These are phyloP conservation scores for Enchytraeus crypticus DNA, from an alignment of 2,888 invertebrate genomes.

Conservation along the genomic window DNA sequence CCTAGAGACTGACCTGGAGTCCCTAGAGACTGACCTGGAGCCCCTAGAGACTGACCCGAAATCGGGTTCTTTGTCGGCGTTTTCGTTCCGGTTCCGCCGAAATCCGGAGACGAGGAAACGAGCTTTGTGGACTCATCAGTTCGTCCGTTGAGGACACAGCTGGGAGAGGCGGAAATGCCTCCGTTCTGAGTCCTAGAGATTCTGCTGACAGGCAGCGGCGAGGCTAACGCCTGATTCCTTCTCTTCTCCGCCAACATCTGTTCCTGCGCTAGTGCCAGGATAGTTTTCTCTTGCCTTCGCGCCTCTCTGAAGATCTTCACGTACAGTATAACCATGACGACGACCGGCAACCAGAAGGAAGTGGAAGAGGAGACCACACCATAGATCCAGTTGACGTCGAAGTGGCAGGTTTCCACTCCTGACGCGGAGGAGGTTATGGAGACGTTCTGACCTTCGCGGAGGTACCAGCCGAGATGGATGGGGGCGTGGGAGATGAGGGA, in stretches of 20 bases:
- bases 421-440: background rate
- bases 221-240: too few species aligned
- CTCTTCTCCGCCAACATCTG: too few species aligned
- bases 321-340: slow-evolving; percentile 47
- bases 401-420: too few species aligned
- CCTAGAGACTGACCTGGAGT: too few species aligned
- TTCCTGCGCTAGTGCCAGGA: slow-evolving; percentile 20
- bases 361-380: slow-evolving; percentile 45
- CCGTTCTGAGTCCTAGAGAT: too few species aligned
- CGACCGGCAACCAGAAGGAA: slow-evolving; percentile 48
- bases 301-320: slow-evolving; percentile 44
- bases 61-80: background rate
- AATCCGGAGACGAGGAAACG: too few species aligned
- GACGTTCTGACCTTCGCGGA: slow-evolving; percentile 58
- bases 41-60: background rate
- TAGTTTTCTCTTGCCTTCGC: slow-evolving; percentile 40
- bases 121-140: too few species aligned
- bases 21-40: too few species aligned
- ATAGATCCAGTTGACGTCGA: slow-evolving; percentile 43
- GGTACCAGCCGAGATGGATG: slow-evolving; percentile 90
- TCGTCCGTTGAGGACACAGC: background rate
- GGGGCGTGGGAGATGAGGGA: slow-evolving; percentile 86
- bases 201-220: too few species aligned
- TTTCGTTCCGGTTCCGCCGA: too few species aligned
- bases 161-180: background rate